phyloP scores from a whole-genome alignment of 2,888 invertebrate species.

The Tachina lurida region DNA sequence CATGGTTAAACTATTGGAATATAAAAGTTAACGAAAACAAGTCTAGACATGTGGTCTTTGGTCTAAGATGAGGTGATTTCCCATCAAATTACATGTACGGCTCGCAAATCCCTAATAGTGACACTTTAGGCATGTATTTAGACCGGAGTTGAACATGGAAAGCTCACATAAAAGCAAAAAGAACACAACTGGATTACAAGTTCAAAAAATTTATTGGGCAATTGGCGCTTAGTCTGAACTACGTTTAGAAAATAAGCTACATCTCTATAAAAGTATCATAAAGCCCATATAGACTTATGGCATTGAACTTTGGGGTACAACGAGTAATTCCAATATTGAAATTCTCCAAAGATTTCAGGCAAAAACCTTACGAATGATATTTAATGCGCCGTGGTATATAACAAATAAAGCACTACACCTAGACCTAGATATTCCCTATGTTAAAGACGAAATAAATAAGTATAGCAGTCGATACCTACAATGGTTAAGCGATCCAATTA shows the following conservation, averaged over 20 bases:
- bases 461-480: slow-evolving; percentile 3
- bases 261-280: neutral
- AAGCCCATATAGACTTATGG: neutral
- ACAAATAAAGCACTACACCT: slow-evolving; percentile 1
- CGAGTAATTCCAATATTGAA: neutral
- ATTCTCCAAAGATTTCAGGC: neutral
- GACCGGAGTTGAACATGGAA: too few species aligned
- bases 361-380: too few species aligned
- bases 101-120: too few species aligned
- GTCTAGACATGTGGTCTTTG: too few species aligned
- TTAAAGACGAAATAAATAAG: slow-evolving; percentile 14
- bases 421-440: slow-evolving; percentile 1
- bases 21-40: too few species aligned
- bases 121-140: too few species aligned
- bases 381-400: slow-evolving; percentile 9
- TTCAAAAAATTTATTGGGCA: neutral
- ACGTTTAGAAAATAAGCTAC: neutral
- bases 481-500: slow-evolving; percentile 11
- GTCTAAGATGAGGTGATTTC: too few species aligned
- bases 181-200: neutral
- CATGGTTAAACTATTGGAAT: too few species aligned
- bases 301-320: neutral
- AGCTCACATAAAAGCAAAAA: too few species aligned
- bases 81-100: too few species aligned
- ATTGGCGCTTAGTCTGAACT: neutral